Evolutionary conservation across 2,113 vertebrate genomes (phyloP).

Genomic region (Delphinus delphis): DNA sequence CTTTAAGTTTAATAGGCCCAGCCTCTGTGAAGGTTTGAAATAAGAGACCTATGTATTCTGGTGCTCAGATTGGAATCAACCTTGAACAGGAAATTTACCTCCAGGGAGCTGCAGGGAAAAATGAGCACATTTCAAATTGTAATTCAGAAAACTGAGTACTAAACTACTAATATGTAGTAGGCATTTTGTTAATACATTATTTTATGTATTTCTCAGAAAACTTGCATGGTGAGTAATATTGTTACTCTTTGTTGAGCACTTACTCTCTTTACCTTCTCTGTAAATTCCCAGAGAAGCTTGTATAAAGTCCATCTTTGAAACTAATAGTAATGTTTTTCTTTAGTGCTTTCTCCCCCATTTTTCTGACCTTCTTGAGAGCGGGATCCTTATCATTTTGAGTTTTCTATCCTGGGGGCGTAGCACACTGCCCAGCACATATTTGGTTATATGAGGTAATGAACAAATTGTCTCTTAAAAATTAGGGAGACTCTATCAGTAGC

Average conservation of each 20-base stretch:
- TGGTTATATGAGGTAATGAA: not conserved
- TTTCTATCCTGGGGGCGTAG: not conserved
- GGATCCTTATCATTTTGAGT: not conserved
- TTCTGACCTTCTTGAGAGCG: not conserved
- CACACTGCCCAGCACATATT: not conserved
- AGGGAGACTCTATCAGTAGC: not conserved
- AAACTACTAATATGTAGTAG: not conserved
- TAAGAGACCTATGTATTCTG: not conserved
- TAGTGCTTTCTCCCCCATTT: not conserved
- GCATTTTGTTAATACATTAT: not conserved
- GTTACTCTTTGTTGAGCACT: not conserved
- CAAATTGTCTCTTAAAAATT: not conserved
- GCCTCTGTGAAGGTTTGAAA: not conserved
- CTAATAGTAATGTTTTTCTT: not conserved
- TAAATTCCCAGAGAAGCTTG: not conserved
- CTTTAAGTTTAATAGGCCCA: not conserved
- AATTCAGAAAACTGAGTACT: not conserved
- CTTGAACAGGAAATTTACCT: not conserved
- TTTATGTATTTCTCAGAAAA: not conserved
- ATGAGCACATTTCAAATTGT: not conserved
- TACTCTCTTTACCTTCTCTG: not conserved
- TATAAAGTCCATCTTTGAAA: not conserved
- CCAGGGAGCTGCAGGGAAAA: not conserved
- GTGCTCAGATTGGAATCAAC: not conserved
- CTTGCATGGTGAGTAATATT: not conserved